Evolutionary conservation across 2,888 invertebrate species (phyloP).

Genomic region (Choristoneura rosaceana): DNA sequence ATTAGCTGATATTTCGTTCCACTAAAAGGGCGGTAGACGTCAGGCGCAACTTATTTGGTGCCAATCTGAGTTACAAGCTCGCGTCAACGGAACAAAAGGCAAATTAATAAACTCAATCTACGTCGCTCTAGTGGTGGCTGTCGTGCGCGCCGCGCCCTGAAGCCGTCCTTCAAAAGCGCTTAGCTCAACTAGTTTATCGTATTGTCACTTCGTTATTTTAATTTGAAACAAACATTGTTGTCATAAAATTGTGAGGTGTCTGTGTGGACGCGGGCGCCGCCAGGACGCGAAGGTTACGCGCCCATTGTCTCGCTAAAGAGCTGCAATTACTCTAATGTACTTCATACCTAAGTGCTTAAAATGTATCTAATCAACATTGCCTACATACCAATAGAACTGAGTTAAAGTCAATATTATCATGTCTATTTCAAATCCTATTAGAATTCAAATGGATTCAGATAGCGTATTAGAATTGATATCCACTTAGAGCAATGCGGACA

Average conservation of each 20-base stretch:
- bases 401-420: constrained; percentile 12
- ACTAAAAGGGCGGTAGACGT: constrained; percentile 33
- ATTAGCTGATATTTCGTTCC: constrained; percentile 38
- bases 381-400: constrained; percentile 25
- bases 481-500: constrained; percentile 1
- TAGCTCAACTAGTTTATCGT: constrained; percentile 66
- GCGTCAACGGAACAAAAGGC: constrained; percentile 63
- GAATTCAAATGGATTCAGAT: constrained; percentile 28
- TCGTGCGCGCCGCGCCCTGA: constrained; percentile 80
- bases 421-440: constrained; percentile 22
- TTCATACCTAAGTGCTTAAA: constrained; percentile 51
- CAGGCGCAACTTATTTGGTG: constrained; percentile 51
- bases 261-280: constrained; percentile 56
- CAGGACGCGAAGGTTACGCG: constrained; percentile 66
- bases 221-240: constrained; percentile 69
- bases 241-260: constrained; percentile 50
- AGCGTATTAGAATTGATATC: constrained; percentile 10
- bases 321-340: constrained; percentile 56
- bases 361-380: constrained; percentile 32
- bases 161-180: constrained; percentile 74
- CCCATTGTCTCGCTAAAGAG: constrained; percentile 61
- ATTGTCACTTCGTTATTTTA: constrained; percentile 76
- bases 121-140: constrained; percentile 56
- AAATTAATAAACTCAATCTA: constrained; percentile 50
- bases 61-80: constrained; percentile 55